These are phyloP conservation scores for Synanthedon myopaeformis DNA, from an alignment of 2,888 invertebrate species.

Conservation along the genomic window DNA sequence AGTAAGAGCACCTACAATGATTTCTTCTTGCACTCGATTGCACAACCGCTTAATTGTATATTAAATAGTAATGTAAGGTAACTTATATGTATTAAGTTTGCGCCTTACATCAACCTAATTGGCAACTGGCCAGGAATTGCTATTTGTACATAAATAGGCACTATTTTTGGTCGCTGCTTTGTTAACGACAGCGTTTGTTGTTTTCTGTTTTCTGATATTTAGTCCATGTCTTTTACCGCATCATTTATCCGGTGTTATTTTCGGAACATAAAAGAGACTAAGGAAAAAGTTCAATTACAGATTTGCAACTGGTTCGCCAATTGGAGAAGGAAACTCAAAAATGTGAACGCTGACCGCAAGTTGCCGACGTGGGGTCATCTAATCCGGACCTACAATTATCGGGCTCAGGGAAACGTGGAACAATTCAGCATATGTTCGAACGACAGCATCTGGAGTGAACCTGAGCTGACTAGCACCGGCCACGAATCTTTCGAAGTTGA, in stretches of 20 bases:
- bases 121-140: slow-evolving; percentile 57
- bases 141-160: slow-evolving; percentile 67
- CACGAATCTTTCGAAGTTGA: slow-evolving; percentile 31
- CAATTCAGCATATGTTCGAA: slow-evolving; percentile 84
- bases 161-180: slow-evolving; percentile 61
- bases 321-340: slow-evolving; percentile 82
- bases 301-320: slow-evolving; percentile 88
- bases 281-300: slow-evolving; percentile 41
- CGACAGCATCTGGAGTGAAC: slow-evolving; percentile 83
- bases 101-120: slow-evolving; percentile 62
- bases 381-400: slow-evolving; percentile 78
- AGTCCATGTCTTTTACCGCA: background rate
- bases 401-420: slow-evolving; percentile 82
- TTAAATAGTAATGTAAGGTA: too few relatives aligned
- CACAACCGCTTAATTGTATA: background rate
- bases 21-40: background rate
- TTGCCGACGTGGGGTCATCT: slow-evolving; percentile 81
- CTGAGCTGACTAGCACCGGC: slow-evolving; percentile 45
- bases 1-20: slow-evolving; percentile 48
- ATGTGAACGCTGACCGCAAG: slow-evolving; percentile 76
- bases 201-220: background rate
- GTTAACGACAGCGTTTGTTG: slow-evolving; percentile 31
- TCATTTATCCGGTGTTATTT: background rate
- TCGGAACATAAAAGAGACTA: background rate
- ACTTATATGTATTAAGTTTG: slow-evolving; percentile 27